Evolutionary conservation across 2,797 vertebrate species (phyloP), one percentile per base, ranked within the genome.

Genomic region (Enteromius treurensis): DNA sequence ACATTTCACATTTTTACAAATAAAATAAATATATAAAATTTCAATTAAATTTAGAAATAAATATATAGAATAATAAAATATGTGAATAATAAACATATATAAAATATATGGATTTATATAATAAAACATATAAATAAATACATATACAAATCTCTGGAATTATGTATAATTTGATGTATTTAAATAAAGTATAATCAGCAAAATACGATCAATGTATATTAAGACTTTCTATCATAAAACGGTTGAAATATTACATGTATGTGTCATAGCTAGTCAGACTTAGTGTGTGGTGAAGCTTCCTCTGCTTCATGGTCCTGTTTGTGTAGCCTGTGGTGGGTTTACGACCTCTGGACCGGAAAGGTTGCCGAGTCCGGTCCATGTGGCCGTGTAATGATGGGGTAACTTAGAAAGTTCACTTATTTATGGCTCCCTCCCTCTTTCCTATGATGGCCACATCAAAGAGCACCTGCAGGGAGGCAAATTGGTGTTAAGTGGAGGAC

Each of bases 371-470:
- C 87, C 82, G 84, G 85, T 75, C 89, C 81, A 89, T 90, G 84
- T 89, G 90, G 77, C 90, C 84, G 83, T 85, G 86, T 90, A 90
- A 91, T 90, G 90, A 89, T 87, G 85, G 89, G 84, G 89, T 87
- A 84, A 89, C 88, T 86, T 84, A 53, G 92, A 94, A 90, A 92
- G 89, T 89, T 67, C 85, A 89, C 86, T 88, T 89, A 88, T 89
- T 89, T 88, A 88, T 87, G 88, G 60, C 82, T 82, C 76, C 85
- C 85, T 79, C 80, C 84, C 23, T 76, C 82, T 79, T 74, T 85
- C 60, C 87, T 89, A 78, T 88, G 87, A 88, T 87, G 86, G 85
- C 84, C 78, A 83, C 90, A 93, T 94, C 90, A 94, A 93, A 93
- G 92, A 93, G 86, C 92, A 91, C 92, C 92, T 88, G 90, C 88